Evolutionary conservation across 2,888 invertebrate species (phyloP).

Genomic region (Drosophila phalerata): DNA sequence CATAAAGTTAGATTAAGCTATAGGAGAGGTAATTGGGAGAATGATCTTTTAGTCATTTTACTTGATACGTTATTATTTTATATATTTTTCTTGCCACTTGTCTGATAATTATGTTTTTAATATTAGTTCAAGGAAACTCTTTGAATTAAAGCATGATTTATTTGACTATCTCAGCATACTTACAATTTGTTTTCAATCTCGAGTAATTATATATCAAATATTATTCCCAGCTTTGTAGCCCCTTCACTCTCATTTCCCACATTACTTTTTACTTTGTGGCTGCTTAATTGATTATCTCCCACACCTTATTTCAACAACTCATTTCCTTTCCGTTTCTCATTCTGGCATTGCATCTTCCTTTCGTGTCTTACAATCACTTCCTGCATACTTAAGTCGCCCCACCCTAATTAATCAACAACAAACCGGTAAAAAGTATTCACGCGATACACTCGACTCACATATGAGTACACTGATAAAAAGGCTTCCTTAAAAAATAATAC

Average conservation of each 20-base stretch:
- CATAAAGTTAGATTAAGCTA: constrained; percentile 7
- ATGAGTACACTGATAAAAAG: constrained; percentile 47
- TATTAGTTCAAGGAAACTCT: too few relatives aligned
- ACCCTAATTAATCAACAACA: constrained; percentile 64
- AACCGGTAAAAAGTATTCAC: constrained; percentile 58
- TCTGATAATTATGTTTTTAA: neutral
- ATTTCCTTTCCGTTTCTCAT: constrained; percentile 39
- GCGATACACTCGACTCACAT: constrained; percentile 50
- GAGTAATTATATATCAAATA: neutral
- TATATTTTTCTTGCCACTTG: neutral
- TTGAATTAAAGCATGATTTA: too few relatives aligned
- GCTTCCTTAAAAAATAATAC: constrained; percentile 59
- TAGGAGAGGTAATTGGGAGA: neutral
- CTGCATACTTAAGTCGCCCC: constrained; percentile 58
- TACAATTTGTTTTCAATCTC: neutral
- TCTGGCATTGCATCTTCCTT: constrained; percentile 34
- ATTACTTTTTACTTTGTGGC: constrained; percentile 17
- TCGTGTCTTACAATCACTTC: constrained; percentile 60
- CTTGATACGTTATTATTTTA: neutral
- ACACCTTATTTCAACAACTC: constrained; percentile 24
- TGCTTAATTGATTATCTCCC: constrained; percentile 58
- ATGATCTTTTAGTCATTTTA: neutral
- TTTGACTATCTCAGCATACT: neutral
- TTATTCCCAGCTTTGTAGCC: neutral
- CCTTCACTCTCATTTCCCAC: constrained; percentile 27